Percentiles rank a stretch among this genome's conserved stretches.
These are phyloP conservation scores for Scolopax rusticola DNA, from an alignment of 2,797 vertebrate genomes.

Conservation along the genomic window DNA sequence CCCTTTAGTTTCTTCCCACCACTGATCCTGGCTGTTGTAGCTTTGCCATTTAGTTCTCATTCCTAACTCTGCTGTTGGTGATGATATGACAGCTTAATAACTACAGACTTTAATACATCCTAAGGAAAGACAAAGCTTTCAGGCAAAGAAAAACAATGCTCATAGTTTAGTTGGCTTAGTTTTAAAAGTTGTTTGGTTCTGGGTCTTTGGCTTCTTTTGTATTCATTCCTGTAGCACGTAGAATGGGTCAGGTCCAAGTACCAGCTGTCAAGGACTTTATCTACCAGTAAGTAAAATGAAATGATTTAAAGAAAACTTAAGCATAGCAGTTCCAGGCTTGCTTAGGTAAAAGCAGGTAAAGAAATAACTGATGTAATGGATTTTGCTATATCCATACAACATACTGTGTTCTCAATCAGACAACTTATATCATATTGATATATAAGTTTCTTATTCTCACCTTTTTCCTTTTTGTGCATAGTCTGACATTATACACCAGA, in stretches of 20 bases:
- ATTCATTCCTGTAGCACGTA: not conserved
- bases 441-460: not conserved
- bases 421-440: not conserved
- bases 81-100: not conserved
- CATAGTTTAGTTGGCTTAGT: not conserved
- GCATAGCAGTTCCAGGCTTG: not conserved
- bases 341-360: not conserved
- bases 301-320: not conserved
- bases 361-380: not conserved
- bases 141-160: not conserved
- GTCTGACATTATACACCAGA: slow-evolving; percentile 90
- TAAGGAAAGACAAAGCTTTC: not conserved
- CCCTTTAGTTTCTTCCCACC: not conserved
- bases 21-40: not conserved
- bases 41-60: not conserved
- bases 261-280: not conserved
- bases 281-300: not conserved
- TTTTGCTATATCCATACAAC: not conserved
- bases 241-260: not conserved
- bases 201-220: not conserved
- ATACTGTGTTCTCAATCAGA: not conserved
- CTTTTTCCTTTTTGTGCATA: slow-evolving; percentile 42
- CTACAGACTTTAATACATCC: not conserved
- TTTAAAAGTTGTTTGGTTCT: not conserved
- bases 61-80: not conserved